Evolutionary conservation across 2,113 vertebrate species (phyloP), one percentile per base, ranked within the genome.

Genomic region (Arothron firmamentum): DNA sequence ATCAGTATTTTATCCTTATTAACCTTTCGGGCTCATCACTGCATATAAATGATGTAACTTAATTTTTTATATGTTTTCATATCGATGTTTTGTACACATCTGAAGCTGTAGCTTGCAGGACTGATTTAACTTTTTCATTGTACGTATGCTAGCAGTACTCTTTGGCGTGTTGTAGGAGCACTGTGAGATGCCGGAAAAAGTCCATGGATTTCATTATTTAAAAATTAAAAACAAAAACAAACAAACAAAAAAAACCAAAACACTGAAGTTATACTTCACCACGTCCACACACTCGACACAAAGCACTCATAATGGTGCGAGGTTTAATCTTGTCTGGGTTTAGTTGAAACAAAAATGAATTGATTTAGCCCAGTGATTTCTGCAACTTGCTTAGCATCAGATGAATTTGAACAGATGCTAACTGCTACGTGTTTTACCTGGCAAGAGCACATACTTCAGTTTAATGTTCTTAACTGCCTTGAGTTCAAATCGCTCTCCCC

Each of bases 1-100:
- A 95, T 96, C 95, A 97, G 96, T 99, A 97, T 98, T 98, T 96
- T 95, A 96, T 94, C 93, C 93, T 90, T 93, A 92, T 94, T 94
- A 94, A 95, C 91, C 92, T 79, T 90, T 91, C 83, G 90, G 92
- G 92, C 92, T 96, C 94, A 93, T 97, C 94, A 93, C 93, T 94
- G 94, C 96, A 95, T 96, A 95, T 94, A 93, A 93, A 92, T 93
- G 92, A 88, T 93, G 93, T 97, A 96, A 96, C 91, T 96, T 96
- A 93, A 95, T 94, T 95, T 94, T 94, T 88, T 93, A 88, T 92
- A 93, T 90, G 93, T 96, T 97, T 95, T 94, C 93, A 92, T 96
- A 93, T 91, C 89, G 89, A 85, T 85, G 89, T 94, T 93, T 92
- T 92, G 90, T 95, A 96, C 90, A 92, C 92, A 91, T 91, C 90